A percentile compares a stretch with the other conserved stretches of the same genome.
Conservation (phyloP, 2,888 invertebrate genomes). For the Rugalucina vietnamica region DNA sequence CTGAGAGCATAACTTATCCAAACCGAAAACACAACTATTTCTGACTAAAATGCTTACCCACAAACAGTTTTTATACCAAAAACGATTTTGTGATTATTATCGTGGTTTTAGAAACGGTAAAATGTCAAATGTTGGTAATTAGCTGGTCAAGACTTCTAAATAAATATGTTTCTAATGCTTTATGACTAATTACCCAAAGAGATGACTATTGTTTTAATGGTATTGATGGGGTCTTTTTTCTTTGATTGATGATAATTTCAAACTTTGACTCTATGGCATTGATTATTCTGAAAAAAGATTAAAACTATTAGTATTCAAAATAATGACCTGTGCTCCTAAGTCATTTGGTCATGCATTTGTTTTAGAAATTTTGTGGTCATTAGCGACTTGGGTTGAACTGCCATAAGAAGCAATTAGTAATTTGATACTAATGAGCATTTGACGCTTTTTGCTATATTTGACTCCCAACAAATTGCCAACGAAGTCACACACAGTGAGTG, state of each 20-base stretch:
- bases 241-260: background rate
- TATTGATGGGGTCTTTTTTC: background rate
- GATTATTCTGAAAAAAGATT: background rate
- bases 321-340: background rate
- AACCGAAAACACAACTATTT: too few species aligned
- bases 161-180: background rate
- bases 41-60: too few species aligned
- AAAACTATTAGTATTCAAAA: background rate
- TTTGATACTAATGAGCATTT: conserved; percentile 3
- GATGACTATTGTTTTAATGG: background rate
- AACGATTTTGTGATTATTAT: background rate
- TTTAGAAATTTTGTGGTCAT: background rate
- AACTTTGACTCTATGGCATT: background rate
- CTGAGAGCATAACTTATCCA: too few species aligned
- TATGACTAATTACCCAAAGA: conserved; percentile 3
- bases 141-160: conserved; percentile 5
- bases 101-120: background rate
- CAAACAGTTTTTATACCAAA: background rate
- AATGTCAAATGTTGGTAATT: background rate
- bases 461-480: background rate
- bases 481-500: too few species aligned
- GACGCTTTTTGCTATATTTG: background rate
- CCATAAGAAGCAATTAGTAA: background rate
- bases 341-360: conserved; percentile 8
- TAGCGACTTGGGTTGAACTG: background rate